Base-by-base conservation (phyloP, 1,140 invertebrate genomes). In the Microplitis mediator region DNA sequence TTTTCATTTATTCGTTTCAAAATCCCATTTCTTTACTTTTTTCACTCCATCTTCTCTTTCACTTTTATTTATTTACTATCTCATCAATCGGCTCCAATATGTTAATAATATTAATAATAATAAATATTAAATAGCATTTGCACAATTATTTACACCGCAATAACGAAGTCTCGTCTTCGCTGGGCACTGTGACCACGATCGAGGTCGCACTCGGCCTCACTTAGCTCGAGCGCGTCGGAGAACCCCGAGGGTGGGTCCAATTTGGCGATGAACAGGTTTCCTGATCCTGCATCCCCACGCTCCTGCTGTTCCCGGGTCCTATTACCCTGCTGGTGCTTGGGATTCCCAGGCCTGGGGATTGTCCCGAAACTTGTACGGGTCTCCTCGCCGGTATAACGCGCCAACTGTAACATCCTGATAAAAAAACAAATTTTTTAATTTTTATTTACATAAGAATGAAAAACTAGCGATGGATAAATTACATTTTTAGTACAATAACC, bases 211-310 rank as follows among this genome's bases (percentile, higher is more conserved):
- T 87, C 87, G 56, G 86, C 84, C 73, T 90, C 88, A 81, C 86
- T 89, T 80, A 89, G 80, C 82, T 89, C 89, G 83, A 88, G 84
- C 77, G 88, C 84, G 83, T 89, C 89, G 80, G 89, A 88, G 85
- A 90, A 90, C 32, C 88, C 85, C 77, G 88, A 84, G 79, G 89
- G 89, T 81, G 89, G 89, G 81, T 90, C 88, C 82, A 90, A 84
- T 77, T 89, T 87, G 81, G 89, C 86, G 82, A 87, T 83, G 86
- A 90, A 90, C 87, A 89, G 84, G 84, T 83, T 85, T 85, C 85
- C 82, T 83, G 85, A 81, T 87, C 84, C 71, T 72, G 71, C 84
- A 81, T 87, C 83, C 81, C 84, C 84, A 78, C 85, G 85, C 81
- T 84, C 84, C 78, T 86, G 83, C 82, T 84, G 83, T 79, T 86